phyloP scores from a whole-genome alignment of 2,797 vertebrate genomes.

The Cirrhinus mrigala region DNA sequence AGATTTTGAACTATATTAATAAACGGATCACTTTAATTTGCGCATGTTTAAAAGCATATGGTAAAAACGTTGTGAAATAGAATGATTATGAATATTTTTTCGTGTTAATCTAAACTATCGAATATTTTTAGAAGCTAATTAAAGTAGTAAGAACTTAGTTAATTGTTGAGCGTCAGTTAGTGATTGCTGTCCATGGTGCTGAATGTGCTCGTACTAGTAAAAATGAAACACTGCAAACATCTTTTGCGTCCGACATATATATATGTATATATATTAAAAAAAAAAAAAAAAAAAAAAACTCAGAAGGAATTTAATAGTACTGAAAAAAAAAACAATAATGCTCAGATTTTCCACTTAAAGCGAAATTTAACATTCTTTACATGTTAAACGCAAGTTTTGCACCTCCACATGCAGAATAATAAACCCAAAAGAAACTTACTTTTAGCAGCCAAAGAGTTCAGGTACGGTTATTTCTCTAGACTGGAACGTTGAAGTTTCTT shows the following conservation, averaged over 20 bases:
- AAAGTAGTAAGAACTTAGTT: not conserved
- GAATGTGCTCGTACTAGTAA: not conserved
- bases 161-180: not conserved
- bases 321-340: not conserved
- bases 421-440: slow-evolving; percentile 29
- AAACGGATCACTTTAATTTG: not conserved
- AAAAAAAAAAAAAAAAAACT: no score
- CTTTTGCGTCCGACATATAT: not conserved
- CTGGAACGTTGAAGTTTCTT: slow-evolving; percentile 16
- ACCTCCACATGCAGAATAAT: not conserved
- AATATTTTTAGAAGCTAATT: no score
- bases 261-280: no score
- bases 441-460: slow-evolving; percentile 22
- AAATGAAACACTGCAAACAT: not conserved
- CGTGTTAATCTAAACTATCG: not conserved
- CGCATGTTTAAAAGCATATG: not conserved
- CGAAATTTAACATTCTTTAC: not conserved
- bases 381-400: not conserved
- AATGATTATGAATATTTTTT: not conserved
- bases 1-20: not conserved
- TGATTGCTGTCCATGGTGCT: slow-evolving; percentile 55
- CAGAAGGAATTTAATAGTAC: not conserved
- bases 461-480: slow-evolving; percentile 23
- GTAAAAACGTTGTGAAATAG: not conserved
- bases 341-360: not conserved